These are phyloP conservation scores for Ictalurus furcatus DNA, from an alignment of 2,113 vertebrate species.

Conservation along the genomic window DNA sequence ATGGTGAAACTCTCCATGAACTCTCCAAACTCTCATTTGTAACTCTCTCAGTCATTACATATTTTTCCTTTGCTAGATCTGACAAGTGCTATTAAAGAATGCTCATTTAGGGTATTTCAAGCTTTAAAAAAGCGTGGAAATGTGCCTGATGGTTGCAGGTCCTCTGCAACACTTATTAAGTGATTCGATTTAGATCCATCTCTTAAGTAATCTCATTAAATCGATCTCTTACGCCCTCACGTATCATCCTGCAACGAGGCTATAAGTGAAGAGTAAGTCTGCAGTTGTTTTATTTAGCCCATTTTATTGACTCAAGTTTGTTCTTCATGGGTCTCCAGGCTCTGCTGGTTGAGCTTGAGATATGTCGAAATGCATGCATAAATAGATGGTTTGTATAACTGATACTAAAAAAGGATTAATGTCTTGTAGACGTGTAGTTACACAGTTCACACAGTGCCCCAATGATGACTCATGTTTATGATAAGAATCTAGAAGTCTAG, in stretches of 20 bases:
- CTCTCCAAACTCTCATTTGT: no score
- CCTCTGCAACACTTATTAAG: background rate
- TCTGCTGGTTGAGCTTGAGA: background rate
- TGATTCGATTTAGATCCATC: background rate
- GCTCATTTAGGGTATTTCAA: background rate
- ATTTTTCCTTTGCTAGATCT: background rate
- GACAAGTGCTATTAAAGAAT: background rate
- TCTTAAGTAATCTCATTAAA: background rate
- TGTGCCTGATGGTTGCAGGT: background rate
- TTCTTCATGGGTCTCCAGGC: background rate
- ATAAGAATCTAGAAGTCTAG: background rate
- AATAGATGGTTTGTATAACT: background rate
- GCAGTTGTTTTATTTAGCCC: background rate
- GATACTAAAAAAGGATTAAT: no score
- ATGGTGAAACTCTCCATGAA: conserved; percentile 47
- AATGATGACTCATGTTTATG: background rate
- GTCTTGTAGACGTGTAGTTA: background rate
- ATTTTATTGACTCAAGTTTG: background rate
- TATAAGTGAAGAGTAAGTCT: background rate
- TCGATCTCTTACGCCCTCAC: background rate
- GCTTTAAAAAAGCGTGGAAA: background rate
- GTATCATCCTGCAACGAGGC: background rate
- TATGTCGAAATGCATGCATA: background rate
- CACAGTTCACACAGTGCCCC: background rate
- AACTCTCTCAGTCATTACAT: background rate